Evolutionary conservation across 2,888 invertebrate species (phyloP).

Genomic region (Drosophila greeni): DNA sequence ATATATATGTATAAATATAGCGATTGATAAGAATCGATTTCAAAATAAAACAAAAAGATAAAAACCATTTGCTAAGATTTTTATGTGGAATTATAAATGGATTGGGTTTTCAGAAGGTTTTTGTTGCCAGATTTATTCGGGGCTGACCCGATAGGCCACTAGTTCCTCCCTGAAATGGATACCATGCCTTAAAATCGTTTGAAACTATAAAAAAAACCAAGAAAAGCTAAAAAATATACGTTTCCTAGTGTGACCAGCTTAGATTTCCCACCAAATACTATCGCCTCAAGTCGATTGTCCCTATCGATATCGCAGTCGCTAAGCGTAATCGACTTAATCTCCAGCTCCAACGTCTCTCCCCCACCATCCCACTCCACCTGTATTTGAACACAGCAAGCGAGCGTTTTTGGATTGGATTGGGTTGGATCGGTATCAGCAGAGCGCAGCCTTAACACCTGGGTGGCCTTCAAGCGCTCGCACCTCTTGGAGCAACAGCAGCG

Average conservation of each 20-base stretch:
- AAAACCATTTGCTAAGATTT: too few species aligned
- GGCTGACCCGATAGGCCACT: too few species aligned
- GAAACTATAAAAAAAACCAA: too few species aligned
- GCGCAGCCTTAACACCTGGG: slow-evolving; percentile 35
- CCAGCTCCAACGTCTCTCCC: slow-evolving; percentile 5
- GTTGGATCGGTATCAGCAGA: slow-evolving; percentile 10
- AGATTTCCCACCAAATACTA: too few species aligned
- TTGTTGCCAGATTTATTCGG: too few species aligned
- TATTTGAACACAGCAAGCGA: slow-evolving; percentile 9
- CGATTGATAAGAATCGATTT: slow-evolving; percentile 43
- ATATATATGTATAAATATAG: slow-evolving; percentile 57
- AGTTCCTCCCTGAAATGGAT: too few species aligned
- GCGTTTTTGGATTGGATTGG: slow-evolving; percentile 7
- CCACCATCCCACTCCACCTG: background rate
- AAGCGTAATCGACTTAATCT: slow-evolving; percentile 1
- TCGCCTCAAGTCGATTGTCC: background rate
- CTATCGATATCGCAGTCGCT: background rate
- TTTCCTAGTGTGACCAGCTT: background rate
- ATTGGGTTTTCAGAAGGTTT: too few species aligned
- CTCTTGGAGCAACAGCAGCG: slow-evolving; percentile 4
- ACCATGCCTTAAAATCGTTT: too few species aligned
- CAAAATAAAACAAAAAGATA: slow-evolving; percentile 40
- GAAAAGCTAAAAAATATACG: background rate
- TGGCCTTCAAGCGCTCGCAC: slow-evolving; percentile 39
- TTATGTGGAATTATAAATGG: too few species aligned